Evolutionary conservation across 30 jellyfish, hydroid and myxozoan genomes (phyloP).

Genomic region (Turritopsis rubra): DNA sequence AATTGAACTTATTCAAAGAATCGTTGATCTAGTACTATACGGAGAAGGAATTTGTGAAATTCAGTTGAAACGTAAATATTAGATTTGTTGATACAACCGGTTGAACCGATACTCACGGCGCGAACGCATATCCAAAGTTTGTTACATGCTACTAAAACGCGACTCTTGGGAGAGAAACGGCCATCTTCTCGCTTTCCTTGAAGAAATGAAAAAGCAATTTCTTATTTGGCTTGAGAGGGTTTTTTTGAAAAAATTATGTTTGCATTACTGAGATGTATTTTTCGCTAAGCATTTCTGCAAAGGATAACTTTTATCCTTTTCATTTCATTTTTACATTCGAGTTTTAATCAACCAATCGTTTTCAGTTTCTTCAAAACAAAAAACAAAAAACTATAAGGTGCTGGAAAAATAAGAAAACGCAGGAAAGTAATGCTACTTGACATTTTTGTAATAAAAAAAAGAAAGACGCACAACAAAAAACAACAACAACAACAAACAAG

Average conservation of each 20-base stretch:
- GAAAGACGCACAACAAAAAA: background rate
- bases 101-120: too few relatives aligned
- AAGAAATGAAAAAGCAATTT: background rate
- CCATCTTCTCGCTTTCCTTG: background rate
- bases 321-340: background rate
- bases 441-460: too few relatives aligned
- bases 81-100: too few relatives aligned
- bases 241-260: background rate
- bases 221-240: background rate
- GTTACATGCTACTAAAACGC: too few relatives aligned
- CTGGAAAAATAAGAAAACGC: too few relatives aligned
- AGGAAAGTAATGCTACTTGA: background rate
- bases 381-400: background rate
- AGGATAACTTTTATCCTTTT: background rate
- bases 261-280: background rate
- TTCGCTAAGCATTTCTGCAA: background rate
- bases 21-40: too few relatives aligned
- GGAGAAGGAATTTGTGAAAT: too few relatives aligned
- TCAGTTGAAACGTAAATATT: too few relatives aligned
- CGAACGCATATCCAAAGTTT: too few relatives aligned
- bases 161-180: too few relatives aligned
- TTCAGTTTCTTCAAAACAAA: background rate
- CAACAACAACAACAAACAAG: background rate
- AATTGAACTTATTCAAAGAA: too few relatives aligned
- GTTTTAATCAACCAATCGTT: too few relatives aligned